Percentiles rank a stretch among this genome's conserved stretches.
phyloP scores from a whole-genome alignment of 2,113 vertebrate species.

The Pardalotus punctatus region DNA sequence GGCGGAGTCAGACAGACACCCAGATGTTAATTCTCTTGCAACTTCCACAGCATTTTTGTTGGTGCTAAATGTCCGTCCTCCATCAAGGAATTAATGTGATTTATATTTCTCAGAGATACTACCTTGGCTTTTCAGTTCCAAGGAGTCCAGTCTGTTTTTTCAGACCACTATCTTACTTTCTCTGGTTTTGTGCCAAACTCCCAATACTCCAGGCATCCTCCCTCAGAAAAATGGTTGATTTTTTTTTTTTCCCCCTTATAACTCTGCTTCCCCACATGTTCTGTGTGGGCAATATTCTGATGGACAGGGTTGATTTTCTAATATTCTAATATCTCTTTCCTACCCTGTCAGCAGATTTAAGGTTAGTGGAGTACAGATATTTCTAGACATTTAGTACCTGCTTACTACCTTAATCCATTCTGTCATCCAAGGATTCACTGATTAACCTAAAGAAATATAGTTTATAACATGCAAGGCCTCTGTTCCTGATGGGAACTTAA shows the following conservation, averaged over 20 bases:
- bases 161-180: neutral
- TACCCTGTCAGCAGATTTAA: neutral
- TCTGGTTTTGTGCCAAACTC: neutral
- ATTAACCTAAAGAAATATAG: neutral
- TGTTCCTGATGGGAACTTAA: neutral
- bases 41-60: neutral
- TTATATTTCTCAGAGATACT: neutral
- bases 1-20: neutral
- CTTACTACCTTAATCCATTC: neutral
- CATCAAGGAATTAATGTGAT: neutral
- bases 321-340: neutral
- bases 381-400: neutral
- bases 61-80: neutral
- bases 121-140: neutral
- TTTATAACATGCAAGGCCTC: neutral
- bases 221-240: neutral
- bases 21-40: conserved; percentile 39
- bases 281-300: neutral
- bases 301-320: neutral
- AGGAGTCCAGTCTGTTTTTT: neutral
- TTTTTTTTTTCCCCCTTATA: neutral
- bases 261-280: neutral
- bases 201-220: neutral
- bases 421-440: neutral
- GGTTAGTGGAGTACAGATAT: neutral